Base-by-base conservation (phyloP, 2,797 vertebrate genomes). In the Mus minutoides region DNA sequence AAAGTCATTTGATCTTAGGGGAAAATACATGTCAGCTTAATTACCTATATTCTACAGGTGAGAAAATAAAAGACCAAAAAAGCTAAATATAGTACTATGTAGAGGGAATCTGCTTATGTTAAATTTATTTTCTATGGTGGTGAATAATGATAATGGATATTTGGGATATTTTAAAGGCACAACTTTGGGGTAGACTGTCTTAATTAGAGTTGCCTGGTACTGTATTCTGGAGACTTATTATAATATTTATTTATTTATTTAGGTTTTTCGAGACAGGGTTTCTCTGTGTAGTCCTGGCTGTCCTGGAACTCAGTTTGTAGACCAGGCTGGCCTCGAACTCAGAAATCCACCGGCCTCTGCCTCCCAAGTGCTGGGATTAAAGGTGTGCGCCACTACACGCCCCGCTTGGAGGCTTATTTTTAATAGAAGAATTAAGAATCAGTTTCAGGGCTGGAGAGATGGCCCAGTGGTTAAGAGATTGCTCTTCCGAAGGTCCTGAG, bases 51-150 rank as follows among this genome's bases (percentile, higher is more conserved):
- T 94, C 76, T 75, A 21, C 69, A 16, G 8, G 29, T 40, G 49
- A 90, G 19, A n/a, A 95, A 90, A 77, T 71, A 56, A 67, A 94
- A 94, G 78, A 76, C 62, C 56, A 54, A 75, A 54, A 71, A 64
- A 78, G 43, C 62, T 87, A 31, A 82, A 56, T 56, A 24, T 37
- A 78, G 40, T 52, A 54, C 6, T 19, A 80, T 54, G 71, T 82
- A 78, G 71, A 89, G 85, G 79, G 17, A 49, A 52, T 94, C 80
- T 88, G 52, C 54, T 73, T 88, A n/a, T 4, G 3, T 46, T 40
- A 46, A 78, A 17, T 73, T 91, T 43, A 10, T 93, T 96, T 94
- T 22, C 31, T 90, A 37, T 40, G 82, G 83, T 71, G 90, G 7
- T 75, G 31, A 83, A 26, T 76, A 79, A 40, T 64, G 91, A 17